Conservation (phyloP, 2,797 vertebrate species). For the Scyliorhinus canicula region DNA sequence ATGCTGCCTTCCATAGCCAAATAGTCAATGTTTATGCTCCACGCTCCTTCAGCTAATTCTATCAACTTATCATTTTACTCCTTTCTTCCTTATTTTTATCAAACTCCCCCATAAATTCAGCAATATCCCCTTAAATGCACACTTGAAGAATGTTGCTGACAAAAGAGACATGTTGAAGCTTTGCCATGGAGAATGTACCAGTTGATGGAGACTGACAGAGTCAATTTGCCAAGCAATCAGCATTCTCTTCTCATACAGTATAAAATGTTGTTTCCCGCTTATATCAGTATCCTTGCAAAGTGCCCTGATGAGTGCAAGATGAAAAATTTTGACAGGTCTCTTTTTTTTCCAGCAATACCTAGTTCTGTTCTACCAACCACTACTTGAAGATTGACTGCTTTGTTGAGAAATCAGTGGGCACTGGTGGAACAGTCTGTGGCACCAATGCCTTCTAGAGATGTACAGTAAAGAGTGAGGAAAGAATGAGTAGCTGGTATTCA, state of each 20-base stretch:
- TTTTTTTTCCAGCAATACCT: too few species aligned
- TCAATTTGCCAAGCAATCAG: too few species aligned
- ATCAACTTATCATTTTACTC: neutral
- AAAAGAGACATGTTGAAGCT: too few species aligned
- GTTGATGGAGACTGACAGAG: too few species aligned
- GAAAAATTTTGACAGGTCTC: too few species aligned
- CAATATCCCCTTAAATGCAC: neutral
- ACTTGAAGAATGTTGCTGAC: neutral
- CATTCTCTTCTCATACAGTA: too few species aligned
- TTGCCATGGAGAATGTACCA: too few species aligned
- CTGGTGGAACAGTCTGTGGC: neutral
- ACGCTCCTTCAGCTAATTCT: neutral
- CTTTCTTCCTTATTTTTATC: neutral
- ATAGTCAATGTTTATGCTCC: neutral
- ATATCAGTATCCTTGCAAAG: too few species aligned
- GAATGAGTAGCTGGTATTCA: neutral
- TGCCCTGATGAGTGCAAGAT: too few species aligned
- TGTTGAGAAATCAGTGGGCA: neutral
- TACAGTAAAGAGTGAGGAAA: neutral
- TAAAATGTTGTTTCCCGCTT: too few species aligned
- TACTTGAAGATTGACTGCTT: neutral
- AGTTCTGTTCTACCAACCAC: too few species aligned
- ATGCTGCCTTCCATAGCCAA: neutral
- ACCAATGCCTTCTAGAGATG: neutral
- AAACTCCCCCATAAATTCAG: neutral